Base-by-base conservation (phyloP, 1,140 invertebrate species). In the Sarcophaga bullata region DNA sequence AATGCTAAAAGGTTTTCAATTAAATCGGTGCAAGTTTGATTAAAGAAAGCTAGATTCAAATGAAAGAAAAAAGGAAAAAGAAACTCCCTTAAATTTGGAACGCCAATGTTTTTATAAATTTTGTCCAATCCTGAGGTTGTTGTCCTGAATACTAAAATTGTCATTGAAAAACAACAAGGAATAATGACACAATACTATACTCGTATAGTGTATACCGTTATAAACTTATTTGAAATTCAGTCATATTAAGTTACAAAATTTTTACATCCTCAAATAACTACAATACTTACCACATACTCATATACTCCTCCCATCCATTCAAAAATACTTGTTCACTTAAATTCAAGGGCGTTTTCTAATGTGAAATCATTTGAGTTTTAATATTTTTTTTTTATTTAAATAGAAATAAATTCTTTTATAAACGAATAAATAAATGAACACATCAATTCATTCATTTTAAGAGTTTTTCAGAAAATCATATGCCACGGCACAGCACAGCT, bases 391-490 rank as follows among this genome's bases (percentile, higher is more conserved):
- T 19, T 50, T 52, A 78, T 78, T 78, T 78, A 78, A 78, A 15
- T 48, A 1, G 4, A 76, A 52, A 52, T 78, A 78, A 78, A 78
- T 19, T 78, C 75, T 78, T 52, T 50, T 78, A n/a, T 58, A 19
- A 17, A 68, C 62, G 75, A 78, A 78, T 37, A 37, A 78, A 78
- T 37, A 37, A 37, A 37, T 78, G 49, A 78, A 78, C 17, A 52
- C 75, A 78, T 78, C 75, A 78, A 78, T 78, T 78, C 50, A 78
- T 78, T 78, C 50, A 68, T 68, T 68, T 17, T 68, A 68, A 17
- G 13, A 15, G 54, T 15, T 58, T 58, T 58, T 58, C 54, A 15
- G 15, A 37, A 37, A 37, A 37, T 37, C 25, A 37, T 2, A 37
- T 37, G 25, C 25, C 25, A 37, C 25, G 4, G 25, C 25, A 4